Evolutionary conservation across 2,797 vertebrate species (phyloP).

Genomic region (Oreonectes daqikongensis): DNA sequence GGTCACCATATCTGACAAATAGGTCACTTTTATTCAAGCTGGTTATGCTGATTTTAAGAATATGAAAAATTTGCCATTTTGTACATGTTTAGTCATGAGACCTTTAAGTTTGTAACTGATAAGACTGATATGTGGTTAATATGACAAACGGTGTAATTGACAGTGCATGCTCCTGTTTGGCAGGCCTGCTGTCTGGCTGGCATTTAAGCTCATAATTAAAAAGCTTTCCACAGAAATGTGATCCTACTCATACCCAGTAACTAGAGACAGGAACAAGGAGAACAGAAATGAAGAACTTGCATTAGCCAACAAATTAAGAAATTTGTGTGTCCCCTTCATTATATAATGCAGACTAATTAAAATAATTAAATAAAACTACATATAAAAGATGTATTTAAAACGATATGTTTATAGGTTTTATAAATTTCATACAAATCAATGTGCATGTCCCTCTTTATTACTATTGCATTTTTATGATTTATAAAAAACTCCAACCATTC

Average conservation of each 20-base stretch:
- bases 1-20: too few species aligned
- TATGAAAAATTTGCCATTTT: too few species aligned
- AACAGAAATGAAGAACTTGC: not conserved
- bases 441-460: not conserved
- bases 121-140: constrained; percentile 12
- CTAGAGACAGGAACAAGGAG: not conserved
- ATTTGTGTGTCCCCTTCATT: not conserved
- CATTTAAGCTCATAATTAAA: constrained; percentile 70
- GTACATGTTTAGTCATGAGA: too few species aligned
- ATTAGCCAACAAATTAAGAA: not conserved
- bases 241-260: constrained; percentile 32
- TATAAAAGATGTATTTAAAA: not conserved
- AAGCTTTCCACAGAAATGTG: constrained; percentile 66
- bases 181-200: constrained; percentile 58
- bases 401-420: not conserved
- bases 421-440: not conserved
- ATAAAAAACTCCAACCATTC: too few species aligned
- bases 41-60: too few species aligned
- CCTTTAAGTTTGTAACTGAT: not conserved
- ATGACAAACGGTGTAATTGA: constrained; percentile 1
- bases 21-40: too few species aligned
- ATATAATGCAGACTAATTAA: not conserved
- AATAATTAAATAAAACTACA: not conserved
- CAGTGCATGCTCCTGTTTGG: constrained; percentile 32
- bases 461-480: not conserved